phyloP scores from a whole-genome alignment of 2,888 invertebrate genomes.

The Cistogaster globosa region DNA sequence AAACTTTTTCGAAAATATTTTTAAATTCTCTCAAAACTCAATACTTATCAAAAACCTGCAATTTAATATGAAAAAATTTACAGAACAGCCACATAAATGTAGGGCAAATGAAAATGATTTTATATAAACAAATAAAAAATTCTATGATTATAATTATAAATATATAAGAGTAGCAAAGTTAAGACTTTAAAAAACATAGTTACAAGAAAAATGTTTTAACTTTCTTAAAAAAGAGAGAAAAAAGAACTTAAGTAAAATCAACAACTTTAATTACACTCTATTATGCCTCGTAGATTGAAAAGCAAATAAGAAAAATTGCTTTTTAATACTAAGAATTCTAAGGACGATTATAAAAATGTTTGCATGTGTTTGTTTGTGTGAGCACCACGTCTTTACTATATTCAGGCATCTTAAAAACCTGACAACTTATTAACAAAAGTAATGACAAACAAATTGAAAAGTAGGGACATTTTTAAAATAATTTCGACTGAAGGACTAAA shows the following conservation, averaged over 20 bases:
- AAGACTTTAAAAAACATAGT: not conserved
- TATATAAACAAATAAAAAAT: slow-evolving; percentile 44
- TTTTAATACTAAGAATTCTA: too few species aligned
- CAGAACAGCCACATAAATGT: not conserved
- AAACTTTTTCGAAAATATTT: too few species aligned
- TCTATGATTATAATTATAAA: slow-evolving; percentile 50
- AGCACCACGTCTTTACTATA: too few species aligned
- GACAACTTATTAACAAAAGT: slow-evolving; percentile 16
- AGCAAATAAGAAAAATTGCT: slow-evolving; percentile 29
- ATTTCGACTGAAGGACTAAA: too few species aligned
- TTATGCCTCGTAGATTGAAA: slow-evolving; percentile 43
- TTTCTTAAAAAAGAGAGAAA: slow-evolving; percentile 20
- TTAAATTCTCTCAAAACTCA: too few species aligned
- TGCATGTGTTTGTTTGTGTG: too few species aligned
- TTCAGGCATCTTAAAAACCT: slow-evolving; percentile 1
- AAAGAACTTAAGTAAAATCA: slow-evolving; percentile 25
- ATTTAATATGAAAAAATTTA: too few species aligned
- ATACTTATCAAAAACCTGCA: too few species aligned
- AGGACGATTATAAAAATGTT: too few species aligned
- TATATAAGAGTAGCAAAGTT: not conserved
- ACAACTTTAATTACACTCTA: slow-evolving; percentile 62
- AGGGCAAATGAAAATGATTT: slow-evolving; percentile 24
- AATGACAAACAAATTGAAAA: slow-evolving; percentile 28
- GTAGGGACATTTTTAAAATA: not conserved
- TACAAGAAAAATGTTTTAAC: slow-evolving; percentile 19